Percentiles rank a stretch among this genome's conserved stretches.
Conservation (phyloP, 2,797 vertebrate genomes). For the Peromyscus attwateri region DNA sequence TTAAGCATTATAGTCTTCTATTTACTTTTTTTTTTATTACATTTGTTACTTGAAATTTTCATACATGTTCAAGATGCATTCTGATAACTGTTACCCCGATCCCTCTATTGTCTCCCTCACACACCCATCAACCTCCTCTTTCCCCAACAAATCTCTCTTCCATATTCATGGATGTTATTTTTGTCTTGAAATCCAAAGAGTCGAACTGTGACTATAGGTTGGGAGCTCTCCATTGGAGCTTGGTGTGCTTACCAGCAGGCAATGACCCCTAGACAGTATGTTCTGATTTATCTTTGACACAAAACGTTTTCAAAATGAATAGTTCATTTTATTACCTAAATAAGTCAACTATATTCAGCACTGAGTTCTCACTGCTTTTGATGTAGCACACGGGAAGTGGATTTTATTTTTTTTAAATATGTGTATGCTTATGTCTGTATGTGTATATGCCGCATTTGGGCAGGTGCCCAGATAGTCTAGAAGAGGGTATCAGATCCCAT, state of each 20-base stretch:
- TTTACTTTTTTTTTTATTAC: background rate
- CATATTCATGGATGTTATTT: too few species aligned
- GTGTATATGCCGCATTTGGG: too few species aligned
- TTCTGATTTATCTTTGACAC: background rate
- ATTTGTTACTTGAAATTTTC: background rate
- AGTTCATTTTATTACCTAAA: background rate
- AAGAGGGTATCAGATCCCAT: background rate
- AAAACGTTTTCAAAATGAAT: constrained; percentile 23
- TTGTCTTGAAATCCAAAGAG: background rate
- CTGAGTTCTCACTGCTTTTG: background rate
- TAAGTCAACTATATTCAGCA: constrained; percentile 6
- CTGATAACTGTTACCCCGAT: background rate
- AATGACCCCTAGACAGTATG: background rate
- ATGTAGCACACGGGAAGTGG: background rate
- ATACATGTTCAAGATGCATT: background rate
- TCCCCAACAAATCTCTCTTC: background rate
- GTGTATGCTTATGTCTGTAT: background rate
- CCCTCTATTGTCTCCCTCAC: background rate
- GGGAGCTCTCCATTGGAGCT: background rate
- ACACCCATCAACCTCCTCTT: background rate
- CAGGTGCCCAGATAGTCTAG: background rate
- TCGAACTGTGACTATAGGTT: background rate
- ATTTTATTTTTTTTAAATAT: background rate
- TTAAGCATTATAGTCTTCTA: background rate
- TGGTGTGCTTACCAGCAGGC: background rate